Base-by-base conservation (phyloP, 2,113 vertebrate genomes). In the Acrocephalus arundinaceus region DNA sequence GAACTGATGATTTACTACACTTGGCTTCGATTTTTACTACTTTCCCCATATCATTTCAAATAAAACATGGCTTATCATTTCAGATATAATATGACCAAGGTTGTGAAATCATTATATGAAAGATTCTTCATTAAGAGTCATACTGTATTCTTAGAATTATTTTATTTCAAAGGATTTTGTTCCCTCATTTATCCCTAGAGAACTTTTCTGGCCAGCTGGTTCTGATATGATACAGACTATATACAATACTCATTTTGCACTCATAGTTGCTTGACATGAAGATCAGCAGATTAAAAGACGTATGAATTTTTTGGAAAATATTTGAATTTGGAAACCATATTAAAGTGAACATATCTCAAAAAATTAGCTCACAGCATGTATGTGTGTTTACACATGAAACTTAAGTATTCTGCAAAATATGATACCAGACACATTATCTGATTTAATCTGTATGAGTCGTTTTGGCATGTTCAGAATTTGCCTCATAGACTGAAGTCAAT, bases 381-480 rank as follows among this genome's bases (percentile, higher is more conserved):
- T 65, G 18, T 70, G 67, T 62, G 62, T 79, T 91, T 83, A 39
- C 28, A 39, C 49, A 19, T 91, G 39, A 93, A 97, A 96, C 92
- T 89, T 94, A 91, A 97, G 83, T 96, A 68, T 95, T 93, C 89
- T 96, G 87, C 81, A 84, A 70, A 75, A 94, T 89, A 63, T 74
- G 57, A 96, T 84, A 20, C 21, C 43, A 73, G 62, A 67, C 81
- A 86, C 18, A n/a, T 77, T 96, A 91, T 95, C 82, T 96, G 95
- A 86, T 51, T 95, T 58, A 93, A 83, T 89, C 75, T 94, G 67
- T 54, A 13, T 80, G 90, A 96, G 85, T 96, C 0, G 22, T 88
- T 96, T 94, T 85, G 90, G 39, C 88, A 90, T 82, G 95, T 94
- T 97, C 91, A 97, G 96, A 96, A 96, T 97, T 96, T 96, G 86